Percentiles rank a stretch among this genome's conserved stretches.
phyloP scores from a whole-genome alignment of 2,888 invertebrate genomes.

The Parnassius mnemosyne region DNA sequence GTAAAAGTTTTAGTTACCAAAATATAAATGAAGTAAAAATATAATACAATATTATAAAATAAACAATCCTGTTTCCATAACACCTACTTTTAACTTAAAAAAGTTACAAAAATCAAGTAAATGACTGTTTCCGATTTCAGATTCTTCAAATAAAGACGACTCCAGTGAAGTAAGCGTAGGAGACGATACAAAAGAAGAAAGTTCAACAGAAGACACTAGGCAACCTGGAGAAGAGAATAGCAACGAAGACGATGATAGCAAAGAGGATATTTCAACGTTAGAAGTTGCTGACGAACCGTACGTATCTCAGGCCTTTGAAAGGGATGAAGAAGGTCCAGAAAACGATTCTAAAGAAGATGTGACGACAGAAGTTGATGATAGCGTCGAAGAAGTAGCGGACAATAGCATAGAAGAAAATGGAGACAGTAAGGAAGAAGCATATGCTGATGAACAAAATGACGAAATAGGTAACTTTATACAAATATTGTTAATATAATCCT shows the following conservation, averaged over 20 bases:
- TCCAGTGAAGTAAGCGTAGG: conserved; percentile 75
- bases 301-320: conserved; percentile 69
- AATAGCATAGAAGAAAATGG: conserved; percentile 50
- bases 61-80: no score
- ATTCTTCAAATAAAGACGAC: conserved; percentile 74
- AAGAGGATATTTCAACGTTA: conserved; percentile 61
- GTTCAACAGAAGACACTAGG: conserved; percentile 63
- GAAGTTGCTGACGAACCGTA: conserved; percentile 77
- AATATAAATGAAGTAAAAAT: no score
- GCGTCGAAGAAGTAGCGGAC: conserved; percentile 52
- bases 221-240: conserved; percentile 47
- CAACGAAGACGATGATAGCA: conserved; percentile 43
- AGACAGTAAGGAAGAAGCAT: conserved; percentile 61
- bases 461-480: conserved; percentile 55
- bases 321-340: conserved; percentile 59
- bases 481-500: no score
- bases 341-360: conserved; percentile 62
- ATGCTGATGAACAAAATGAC: conserved; percentile 71
- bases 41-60: no score
- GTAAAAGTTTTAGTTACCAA: no score
- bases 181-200: conserved; percentile 67
- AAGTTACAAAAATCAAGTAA: no score
- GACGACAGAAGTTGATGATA: conserved; percentile 51
- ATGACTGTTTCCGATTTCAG: conserved; percentile 42
- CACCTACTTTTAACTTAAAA: no score